Conservation (phyloP, 1,140 invertebrate species). For the Rhizoglyphus robini region DNA sequence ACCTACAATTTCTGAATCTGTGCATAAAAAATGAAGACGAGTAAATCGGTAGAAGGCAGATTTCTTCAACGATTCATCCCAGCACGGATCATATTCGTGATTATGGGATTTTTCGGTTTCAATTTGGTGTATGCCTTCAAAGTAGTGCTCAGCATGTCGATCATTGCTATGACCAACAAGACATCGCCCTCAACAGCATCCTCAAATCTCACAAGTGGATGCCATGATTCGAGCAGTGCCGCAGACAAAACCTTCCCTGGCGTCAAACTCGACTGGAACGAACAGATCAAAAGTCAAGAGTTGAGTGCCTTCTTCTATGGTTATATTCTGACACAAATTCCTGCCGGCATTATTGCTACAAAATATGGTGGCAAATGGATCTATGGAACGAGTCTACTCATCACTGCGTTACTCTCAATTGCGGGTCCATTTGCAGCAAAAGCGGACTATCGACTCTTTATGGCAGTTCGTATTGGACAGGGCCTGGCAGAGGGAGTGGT, state of each 20-base stretch:
- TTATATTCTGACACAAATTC: conserved; percentile 64
- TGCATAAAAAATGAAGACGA: no score
- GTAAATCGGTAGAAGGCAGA: no score
- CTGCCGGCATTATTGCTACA: conserved; percentile 61
- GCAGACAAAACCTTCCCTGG: neutral
- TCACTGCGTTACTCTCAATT: conserved; percentile 18
- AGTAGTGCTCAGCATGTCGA: conserved; percentile 23
- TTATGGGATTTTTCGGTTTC: conserved; percentile 24
- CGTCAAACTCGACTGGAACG: conserved; percentile 23
- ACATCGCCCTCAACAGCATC: neutral
- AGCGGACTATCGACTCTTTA: conserved; percentile 4
- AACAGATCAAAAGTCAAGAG: conserved; percentile 39
- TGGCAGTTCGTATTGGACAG: conserved; percentile 26
- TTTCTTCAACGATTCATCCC: conserved; percentile 9
- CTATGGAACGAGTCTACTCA: conserved; percentile 46
- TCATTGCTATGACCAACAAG: conserved; percentile 25
- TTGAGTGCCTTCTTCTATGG: conserved; percentile 72
- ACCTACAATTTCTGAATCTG: no score
- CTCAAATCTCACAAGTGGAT: neutral
- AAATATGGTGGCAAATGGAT: conserved; percentile 65
- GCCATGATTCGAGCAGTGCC: neutral
- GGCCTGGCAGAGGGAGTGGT: conserved; percentile 29
- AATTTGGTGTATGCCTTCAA: conserved; percentile 23
- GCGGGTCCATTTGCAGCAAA: conserved; percentile 18
- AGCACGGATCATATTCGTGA: conserved; percentile 18